Base-by-base conservation (phyloP, 2,797 vertebrate species). In the Eremophila alpestris region DNA sequence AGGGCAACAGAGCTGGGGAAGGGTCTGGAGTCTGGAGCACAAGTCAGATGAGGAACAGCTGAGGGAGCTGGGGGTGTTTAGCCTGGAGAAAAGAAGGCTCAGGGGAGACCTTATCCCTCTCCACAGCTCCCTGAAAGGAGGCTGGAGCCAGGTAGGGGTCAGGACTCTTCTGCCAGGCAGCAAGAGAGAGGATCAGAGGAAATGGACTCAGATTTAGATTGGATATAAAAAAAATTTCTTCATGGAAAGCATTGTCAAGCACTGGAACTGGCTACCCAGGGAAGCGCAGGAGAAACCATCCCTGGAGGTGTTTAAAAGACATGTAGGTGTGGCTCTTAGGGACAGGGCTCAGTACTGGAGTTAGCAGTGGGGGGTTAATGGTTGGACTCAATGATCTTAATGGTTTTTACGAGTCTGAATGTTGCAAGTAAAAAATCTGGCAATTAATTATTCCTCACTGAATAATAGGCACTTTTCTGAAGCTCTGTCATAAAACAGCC, bases 81-180 rank as follows among this genome's bases (percentile, higher is more conserved):
- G 16, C 40, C 32, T 30, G 41, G 13, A 55, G 41, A 48, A 67
- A 26, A 78, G 9, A 16, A 73, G 36, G 36, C 23, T 0, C 5
- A 22, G 36, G 14, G 4, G 11, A 48, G 14, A 73, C 4, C 22
- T 17, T 6, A 2, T 11, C 5, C 1, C 8, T 78, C 29, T 12
- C 22, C 24, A 5, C 5, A 67, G 0, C 23, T 36, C 21, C 19
- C 22, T 65, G 26, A 54, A 13, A 73, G 13, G 40, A 90, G 19
- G 27, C 5, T 67, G 34, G 2, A 13, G 22, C 30, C 46, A 15
- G 26, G 30, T 40, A 13, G 9, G 8, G 21, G 26, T 52, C 0
- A 0, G 17, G 14, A n/a, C 11, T 58, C 20, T 58, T 30, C 21
- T 16, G 6, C 20, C 21, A 40, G 16, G 34, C 3, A 77, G 52